Evolutionary conservation across 92 coral and sea anemone genomes (phyloP), one percentile per base, ranked within the genome.

Genomic region (Montipora capitata): DNA sequence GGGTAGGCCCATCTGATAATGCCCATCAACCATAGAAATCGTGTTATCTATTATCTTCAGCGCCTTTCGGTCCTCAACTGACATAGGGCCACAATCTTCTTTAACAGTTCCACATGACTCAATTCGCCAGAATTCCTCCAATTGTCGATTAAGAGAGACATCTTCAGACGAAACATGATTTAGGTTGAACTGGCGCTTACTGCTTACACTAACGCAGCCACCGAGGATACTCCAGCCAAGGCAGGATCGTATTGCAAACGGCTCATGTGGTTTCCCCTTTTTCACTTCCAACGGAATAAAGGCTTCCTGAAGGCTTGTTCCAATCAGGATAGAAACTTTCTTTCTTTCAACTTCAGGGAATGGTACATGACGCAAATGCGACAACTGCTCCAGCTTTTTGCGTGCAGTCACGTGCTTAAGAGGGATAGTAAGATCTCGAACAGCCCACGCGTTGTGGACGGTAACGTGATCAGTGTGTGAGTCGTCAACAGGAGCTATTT

Each of bases 81-180:
- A 87, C 74, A 67, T 20, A 42, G 35, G 42, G 43, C n/a, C 11
- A 38, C 58, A 67, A 2, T 20, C 11, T 66, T 41, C 61, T 77
- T 10, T 39, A 5, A 48, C 81, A 8, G 82, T 77, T 7, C 40
- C 40, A 14, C 42, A 40, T 0, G 71, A 77, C 40, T 78, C 71
- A 43, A 73, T 67, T 11, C 68, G 88, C 88, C 88, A 87, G 72
- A 91, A 87, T 17, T 68, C 74, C 17, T 69, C 85, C 89, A 89
- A 83, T 58, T 58, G 64, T 2, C 2, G 64, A 58, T 15, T 74
- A 92, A 83, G 73, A 75, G 65, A 52, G 9, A 51, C 17, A 13
- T 75, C 79, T 4, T 52, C 17, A 10, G 64, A 75, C 35, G 65
- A 51, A 52, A 52, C 79, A 7, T 35, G 64, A 16, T 75, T 54